A percentile compares a stretch with the other conserved stretches of the same genome.
phyloP scores from a whole-genome alignment of 2,113 vertebrate species.

The Mohoua ochrocephala region DNA sequence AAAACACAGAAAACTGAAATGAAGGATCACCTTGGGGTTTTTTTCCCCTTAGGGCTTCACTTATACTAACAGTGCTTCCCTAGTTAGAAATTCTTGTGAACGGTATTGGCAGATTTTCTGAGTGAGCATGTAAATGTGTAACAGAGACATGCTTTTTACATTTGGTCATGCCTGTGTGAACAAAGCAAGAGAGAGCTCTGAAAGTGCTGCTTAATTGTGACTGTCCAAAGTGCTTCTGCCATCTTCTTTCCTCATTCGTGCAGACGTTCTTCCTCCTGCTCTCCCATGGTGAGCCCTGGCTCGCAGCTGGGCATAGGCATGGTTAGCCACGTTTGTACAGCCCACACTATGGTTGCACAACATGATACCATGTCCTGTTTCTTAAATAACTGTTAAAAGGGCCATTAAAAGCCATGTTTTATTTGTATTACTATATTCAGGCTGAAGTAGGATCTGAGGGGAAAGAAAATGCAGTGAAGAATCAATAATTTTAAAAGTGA shows the following conservation, averaged over 20 bases:
- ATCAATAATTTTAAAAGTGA: not conserved
- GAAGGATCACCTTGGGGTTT: not conserved
- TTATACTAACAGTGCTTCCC: not conserved
- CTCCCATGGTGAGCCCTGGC: not conserved
- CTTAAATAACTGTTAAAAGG: not conserved
- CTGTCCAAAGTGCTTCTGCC: not conserved
- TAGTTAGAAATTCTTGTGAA: not conserved
- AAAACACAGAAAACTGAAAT: not conserved
- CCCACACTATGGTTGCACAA: not conserved
- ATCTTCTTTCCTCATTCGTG: not conserved
- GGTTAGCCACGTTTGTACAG: not conserved
- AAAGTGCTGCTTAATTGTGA: not conserved
- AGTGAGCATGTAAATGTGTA: not conserved
- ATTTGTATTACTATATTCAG: not conserved
- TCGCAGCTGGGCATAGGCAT: not conserved
- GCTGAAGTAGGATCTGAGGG: not conserved
- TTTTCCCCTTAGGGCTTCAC: not conserved
- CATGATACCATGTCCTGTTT: not conserved
- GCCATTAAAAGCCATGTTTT: not conserved
- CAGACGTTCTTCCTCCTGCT: not conserved
- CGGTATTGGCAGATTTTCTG: not conserved
- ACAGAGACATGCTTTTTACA: not conserved
- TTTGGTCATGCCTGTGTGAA: not conserved
- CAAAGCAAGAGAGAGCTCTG: not conserved
- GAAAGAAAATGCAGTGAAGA: not conserved